Evolutionary conservation across 2,797 vertebrate species (phyloP).

Genomic region (Gymnopithys bicolor): DNA sequence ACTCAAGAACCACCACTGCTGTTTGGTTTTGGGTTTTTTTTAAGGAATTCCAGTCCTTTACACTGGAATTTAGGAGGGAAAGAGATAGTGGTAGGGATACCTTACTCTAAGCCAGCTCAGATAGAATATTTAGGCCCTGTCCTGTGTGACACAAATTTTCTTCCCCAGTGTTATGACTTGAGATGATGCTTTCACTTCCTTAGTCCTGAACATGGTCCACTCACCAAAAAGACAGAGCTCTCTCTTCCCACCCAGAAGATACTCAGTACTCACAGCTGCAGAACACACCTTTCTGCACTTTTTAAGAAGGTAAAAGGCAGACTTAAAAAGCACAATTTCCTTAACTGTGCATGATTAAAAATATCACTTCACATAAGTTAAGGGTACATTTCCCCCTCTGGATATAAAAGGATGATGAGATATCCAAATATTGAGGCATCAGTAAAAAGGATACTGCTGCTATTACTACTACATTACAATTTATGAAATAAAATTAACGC

Average conservation of each 20-base stretch:
- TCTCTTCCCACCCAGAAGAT: neutral
- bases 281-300: neutral
- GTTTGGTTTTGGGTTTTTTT: neutral
- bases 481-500: slow-evolving; percentile 61
- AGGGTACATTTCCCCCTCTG: neutral
- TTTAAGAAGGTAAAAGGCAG: neutral
- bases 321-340: slow-evolving; percentile 32
- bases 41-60: neutral
- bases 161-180: neutral
- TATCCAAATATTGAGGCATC: slow-evolving; percentile 23
- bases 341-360: slow-evolving; percentile 46
- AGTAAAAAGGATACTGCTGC: slow-evolving; percentile 60
- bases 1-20: neutral
- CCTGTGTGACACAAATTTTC: neutral
- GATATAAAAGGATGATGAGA: slow-evolving; percentile 30
- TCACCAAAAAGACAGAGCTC: neutral
- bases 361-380: neutral
- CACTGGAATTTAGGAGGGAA: neutral
- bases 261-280: neutral
- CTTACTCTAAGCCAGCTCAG: neutral
- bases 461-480: slow-evolving; percentile 32
- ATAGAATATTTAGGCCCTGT: neutral
- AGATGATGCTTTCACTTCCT: neutral
- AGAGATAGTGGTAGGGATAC: neutral
- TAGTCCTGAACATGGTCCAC: neutral